These are phyloP conservation scores for Megamerina dolium DNA, from an alignment of 2,888 invertebrate genomes.

Conservation along the genomic window DNA sequence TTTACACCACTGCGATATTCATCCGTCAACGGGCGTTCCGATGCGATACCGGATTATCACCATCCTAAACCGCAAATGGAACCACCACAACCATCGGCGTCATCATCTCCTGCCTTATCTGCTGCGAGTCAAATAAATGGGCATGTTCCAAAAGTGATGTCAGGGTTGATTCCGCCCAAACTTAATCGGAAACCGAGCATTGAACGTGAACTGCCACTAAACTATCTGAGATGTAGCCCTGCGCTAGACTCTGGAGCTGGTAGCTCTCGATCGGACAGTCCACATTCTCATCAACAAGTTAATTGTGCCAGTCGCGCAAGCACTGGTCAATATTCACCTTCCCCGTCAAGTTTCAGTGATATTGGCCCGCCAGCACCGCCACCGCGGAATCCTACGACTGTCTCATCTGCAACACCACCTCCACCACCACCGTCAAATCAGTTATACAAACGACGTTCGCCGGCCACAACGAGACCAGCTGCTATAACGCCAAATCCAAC, in stretches of 20 bases:
- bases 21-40: slow-evolving; percentile 43
- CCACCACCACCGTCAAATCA: slow-evolving; percentile 63
- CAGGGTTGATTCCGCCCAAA: slow-evolving; percentile 60
- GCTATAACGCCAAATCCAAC: slow-evolving; percentile 58
- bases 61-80: slow-evolving; percentile 43
- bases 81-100: slow-evolving; percentile 41
- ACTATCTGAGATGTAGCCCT: slow-evolving; percentile 70
- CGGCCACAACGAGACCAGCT: slow-evolving; percentile 59
- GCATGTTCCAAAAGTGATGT: slow-evolving; percentile 49
- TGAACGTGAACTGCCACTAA: slow-evolving; percentile 67
- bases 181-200: slow-evolving; percentile 82
- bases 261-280: slow-evolving; percentile 84
- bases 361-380: slow-evolving; percentile 67
- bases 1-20: slow-evolving; percentile 35
- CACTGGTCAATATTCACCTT: slow-evolving; percentile 52
- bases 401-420: slow-evolving; percentile 54
- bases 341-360: slow-evolving; percentile 54
- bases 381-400: slow-evolving; percentile 65
- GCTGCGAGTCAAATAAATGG: slow-evolving; percentile 39
- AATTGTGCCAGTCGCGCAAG: slow-evolving; percentile 49
- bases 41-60: slow-evolving; percentile 43
- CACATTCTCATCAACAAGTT: slow-evolving; percentile 67
- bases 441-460: slow-evolving; percentile 70
- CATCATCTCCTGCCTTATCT: slow-evolving; percentile 38
- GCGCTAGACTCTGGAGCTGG: slow-evolving; percentile 84